A percentile compares a stretch with the other conserved stretches of the same genome.
Conservation (phyloP, 2,113 vertebrate genomes). For the Tenrec ecaudatus region DNA sequence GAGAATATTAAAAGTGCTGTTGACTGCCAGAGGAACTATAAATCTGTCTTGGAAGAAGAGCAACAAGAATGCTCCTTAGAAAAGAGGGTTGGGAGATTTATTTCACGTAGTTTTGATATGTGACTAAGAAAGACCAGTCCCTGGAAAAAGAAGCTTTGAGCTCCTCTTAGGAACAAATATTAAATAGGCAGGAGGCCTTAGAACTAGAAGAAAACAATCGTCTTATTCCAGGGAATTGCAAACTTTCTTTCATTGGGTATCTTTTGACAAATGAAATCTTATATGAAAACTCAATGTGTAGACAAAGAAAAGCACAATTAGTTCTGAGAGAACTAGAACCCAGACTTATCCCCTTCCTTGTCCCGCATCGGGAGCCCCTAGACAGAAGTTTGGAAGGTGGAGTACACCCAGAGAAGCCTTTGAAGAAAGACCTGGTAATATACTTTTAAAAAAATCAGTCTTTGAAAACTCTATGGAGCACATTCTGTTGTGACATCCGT, state of each 20-base stretch:
- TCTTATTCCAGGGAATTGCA: background rate
- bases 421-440: background rate
- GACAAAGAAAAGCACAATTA: background rate
- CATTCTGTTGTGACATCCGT: background rate
- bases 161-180: background rate
- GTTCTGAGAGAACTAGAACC: background rate
- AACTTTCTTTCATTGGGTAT: background rate
- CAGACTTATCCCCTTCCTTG: background rate
- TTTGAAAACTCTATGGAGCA: background rate
- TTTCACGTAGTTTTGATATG: no score
- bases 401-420: background rate
- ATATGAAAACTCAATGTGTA: background rate
- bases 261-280: background rate
- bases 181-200: background rate
- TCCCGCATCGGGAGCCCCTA: background rate
- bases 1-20: no score
- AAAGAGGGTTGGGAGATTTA: no score
- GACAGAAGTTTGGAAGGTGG: background rate
- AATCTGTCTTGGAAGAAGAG: no score
- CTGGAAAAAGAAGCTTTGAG: background rate
- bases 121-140: no score
- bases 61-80: no score
- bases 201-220: background rate
- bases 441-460: no score
- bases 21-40: no score